Percentiles rank a stretch among this genome's conserved stretches.
These are phyloP conservation scores for Iguana delicatissima DNA, from an alignment of 2,797 vertebrate species.

Conservation along the genomic window DNA sequence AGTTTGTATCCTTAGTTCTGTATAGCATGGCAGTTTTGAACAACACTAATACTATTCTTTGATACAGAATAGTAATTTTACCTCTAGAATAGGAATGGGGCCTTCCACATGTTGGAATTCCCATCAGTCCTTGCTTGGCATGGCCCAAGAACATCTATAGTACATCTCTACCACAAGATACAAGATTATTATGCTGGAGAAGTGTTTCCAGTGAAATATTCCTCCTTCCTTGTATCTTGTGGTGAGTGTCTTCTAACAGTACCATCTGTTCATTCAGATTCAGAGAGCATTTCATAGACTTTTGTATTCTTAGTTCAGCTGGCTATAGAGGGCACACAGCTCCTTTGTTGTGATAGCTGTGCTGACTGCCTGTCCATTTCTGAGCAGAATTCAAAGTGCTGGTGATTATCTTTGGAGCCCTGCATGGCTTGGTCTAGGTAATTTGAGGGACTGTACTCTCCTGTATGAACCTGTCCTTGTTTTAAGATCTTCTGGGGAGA, in stretches of 20 bases:
- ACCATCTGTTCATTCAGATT: not conserved
- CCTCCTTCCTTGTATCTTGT: not conserved
- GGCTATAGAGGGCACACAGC: too few relatives aligned
- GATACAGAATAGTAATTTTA: not conserved
- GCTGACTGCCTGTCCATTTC: too few relatives aligned
- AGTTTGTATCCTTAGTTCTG: not conserved
- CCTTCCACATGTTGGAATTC: too few relatives aligned
- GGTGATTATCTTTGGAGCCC: too few relatives aligned
- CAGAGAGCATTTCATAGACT: too few relatives aligned
- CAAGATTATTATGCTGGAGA: not conserved
- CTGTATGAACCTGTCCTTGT: too few relatives aligned
- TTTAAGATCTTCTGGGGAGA: too few relatives aligned
- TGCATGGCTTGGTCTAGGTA: too few relatives aligned
- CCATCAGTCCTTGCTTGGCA: not conserved
- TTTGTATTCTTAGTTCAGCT: too few relatives aligned
- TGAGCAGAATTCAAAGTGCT: too few relatives aligned
- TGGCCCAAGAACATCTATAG: not conserved
- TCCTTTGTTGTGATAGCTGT: too few relatives aligned
- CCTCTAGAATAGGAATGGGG: not conserved
- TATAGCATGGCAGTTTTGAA: not conserved
- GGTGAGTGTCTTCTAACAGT: not conserved
- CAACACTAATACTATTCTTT: not conserved
- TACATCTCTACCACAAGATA: not conserved
- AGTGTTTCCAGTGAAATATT: not conserved
- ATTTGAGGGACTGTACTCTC: too few relatives aligned